Percentiles rank a stretch among this genome's conserved stretches.
Evolutionary conservation across 2,113 vertebrate species (phyloP).

Genomic region (Plestiodon gilberti): DNA sequence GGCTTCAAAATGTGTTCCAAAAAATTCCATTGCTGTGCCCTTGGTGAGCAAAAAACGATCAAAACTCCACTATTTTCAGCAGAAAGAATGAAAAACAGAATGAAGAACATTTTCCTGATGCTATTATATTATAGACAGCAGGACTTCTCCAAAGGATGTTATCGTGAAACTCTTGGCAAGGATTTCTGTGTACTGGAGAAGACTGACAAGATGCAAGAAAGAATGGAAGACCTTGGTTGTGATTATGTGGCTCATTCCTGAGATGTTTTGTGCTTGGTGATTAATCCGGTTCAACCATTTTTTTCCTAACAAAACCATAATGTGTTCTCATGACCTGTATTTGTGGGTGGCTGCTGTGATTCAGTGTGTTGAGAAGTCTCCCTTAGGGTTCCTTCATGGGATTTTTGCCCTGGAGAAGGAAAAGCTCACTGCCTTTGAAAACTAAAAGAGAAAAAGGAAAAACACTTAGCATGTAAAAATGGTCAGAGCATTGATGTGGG

Average conservation of each 20-base stretch:
- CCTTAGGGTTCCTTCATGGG: neutral
- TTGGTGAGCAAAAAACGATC: neutral
- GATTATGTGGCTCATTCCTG: neutral
- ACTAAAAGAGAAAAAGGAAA: neutral
- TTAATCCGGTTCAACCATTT: slow-evolving; percentile 55
- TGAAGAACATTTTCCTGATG: neutral
- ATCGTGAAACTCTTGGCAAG: neutral
- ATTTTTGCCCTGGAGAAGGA: neutral
- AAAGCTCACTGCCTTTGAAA: neutral
- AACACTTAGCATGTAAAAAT: neutral
- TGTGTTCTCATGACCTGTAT: accelerated
- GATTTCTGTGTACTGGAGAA: neutral
- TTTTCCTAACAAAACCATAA: neutral
- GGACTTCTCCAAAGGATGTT: neutral
- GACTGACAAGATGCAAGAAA: neutral
- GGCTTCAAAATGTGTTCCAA: neutral
- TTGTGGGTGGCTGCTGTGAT: neutral
- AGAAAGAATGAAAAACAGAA: neutral
- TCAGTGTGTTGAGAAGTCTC: neutral
- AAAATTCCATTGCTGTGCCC: neutral
- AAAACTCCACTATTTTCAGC: neutral
- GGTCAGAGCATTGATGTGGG: no score
- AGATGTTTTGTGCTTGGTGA: slow-evolving; percentile 20
- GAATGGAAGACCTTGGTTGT: slow-evolving; percentile 13
- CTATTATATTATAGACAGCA: neutral